These are phyloP conservation scores for Cavia porcellus DNA, from an alignment of 2,113 vertebrate species.

Conservation along the genomic window DNA sequence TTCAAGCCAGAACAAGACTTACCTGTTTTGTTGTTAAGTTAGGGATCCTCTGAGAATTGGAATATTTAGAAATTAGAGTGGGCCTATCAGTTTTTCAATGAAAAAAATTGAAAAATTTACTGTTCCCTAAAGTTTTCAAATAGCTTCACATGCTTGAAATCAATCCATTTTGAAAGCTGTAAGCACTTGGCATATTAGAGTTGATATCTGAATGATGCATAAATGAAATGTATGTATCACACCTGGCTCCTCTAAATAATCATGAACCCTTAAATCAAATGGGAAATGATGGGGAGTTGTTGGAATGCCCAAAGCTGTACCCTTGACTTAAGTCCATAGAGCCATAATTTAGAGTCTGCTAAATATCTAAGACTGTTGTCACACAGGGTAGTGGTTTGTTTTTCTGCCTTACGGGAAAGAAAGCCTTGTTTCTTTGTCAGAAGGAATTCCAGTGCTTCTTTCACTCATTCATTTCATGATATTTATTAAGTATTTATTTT, in stretches of 20 bases:
- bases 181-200: background rate
- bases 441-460: background rate
- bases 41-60: slow-evolving; percentile 55
- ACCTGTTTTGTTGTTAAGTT: slow-evolving; percentile 43
- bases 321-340: background rate
- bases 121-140: slow-evolving; percentile 50
- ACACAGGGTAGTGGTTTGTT: background rate
- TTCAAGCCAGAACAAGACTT: slow-evolving; percentile 23
- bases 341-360: background rate
- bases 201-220: background rate
- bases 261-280: slow-evolving; percentile 6
- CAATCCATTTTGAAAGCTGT: slow-evolving; percentile 49
- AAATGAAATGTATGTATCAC: background rate
- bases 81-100: slow-evolving; percentile 48
- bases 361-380: background rate
- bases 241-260: slow-evolving; percentile 49
- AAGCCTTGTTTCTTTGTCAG: slow-evolving; percentile 1
- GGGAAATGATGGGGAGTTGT: background rate
- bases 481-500: background rate
- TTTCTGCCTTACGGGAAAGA: slow-evolving; percentile 8
- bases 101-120: background rate
- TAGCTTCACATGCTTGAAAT: slow-evolving; percentile 54
- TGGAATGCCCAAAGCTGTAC: slow-evolving; percentile 16
- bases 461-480: background rate
- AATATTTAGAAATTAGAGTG: slow-evolving; percentile 21